Evolutionary conservation across 64 coral and sea anemone genomes (phyloP).

Genomic region (Orbicella faveolata): DNA sequence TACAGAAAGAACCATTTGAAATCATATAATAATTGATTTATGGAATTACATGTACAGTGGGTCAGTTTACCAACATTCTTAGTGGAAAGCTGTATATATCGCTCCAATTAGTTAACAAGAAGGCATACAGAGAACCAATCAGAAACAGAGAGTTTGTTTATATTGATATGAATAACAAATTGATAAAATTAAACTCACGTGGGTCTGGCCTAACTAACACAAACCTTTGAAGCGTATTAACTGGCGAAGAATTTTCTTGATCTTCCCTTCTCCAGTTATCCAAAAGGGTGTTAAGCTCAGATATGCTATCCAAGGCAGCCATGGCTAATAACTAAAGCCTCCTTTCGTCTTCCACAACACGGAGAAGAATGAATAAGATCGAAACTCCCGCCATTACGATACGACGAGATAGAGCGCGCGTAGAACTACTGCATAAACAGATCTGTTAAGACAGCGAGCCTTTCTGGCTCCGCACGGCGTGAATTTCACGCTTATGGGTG

Average conservation of each 20-base stretch:
- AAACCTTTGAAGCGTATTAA: constrained; percentile 73
- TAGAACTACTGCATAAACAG: too few species aligned
- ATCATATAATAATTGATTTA: too few species aligned
- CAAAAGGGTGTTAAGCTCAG: constrained; percentile 62
- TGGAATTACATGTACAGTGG: too few species aligned
- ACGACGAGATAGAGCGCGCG: background rate
- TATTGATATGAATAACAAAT: background rate
- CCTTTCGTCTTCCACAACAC: background rate
- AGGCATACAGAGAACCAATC: background rate
- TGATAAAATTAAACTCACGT: background rate
- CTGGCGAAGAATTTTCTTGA: constrained; percentile 57
- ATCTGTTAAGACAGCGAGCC: background rate
- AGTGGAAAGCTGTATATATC: too few species aligned
- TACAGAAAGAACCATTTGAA: too few species aligned
- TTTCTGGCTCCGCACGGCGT: background rate
- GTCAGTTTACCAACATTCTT: too few species aligned
- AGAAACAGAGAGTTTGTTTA: constrained; percentile 2
- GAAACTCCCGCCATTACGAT: constrained; percentile 42
- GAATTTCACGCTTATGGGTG: background rate
- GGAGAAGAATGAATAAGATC: background rate
- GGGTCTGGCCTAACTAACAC: background rate
- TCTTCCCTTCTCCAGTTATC: constrained; percentile 87
- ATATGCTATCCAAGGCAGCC: constrained; percentile 82
- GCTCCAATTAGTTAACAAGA: too few species aligned
- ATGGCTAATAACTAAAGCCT: constrained; percentile 8